These are phyloP conservation scores for Delichon dasypus DNA, from an alignment of 2,797 vertebrate species.

Conservation along the genomic window DNA sequence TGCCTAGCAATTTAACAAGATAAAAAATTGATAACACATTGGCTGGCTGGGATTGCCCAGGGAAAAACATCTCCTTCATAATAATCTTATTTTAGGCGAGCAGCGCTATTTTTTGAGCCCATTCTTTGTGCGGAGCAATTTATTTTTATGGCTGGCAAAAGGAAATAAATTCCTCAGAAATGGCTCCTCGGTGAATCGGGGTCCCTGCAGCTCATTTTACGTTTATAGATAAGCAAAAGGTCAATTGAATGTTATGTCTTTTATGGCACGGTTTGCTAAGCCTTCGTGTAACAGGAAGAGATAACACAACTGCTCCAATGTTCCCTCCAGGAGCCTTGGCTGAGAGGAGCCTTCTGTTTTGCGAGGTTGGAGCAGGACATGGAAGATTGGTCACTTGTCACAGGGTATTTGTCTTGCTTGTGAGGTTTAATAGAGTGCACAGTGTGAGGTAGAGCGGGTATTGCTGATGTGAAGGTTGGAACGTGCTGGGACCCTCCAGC, in stretches of 20 bases:
- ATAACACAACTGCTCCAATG: background rate
- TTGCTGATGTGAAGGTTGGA: background rate
- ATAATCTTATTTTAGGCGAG: slow-evolving; percentile 66
- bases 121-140: slow-evolving; percentile 65
- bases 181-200: slow-evolving; percentile 60
- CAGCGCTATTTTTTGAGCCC: slow-evolving; percentile 41
- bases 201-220: slow-evolving; percentile 69
- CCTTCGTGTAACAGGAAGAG: background rate
- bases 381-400: slow-evolving; percentile 36
- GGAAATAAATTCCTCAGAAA: slow-evolving; percentile 76
- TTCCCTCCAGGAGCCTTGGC: background rate
- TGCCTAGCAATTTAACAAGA: background rate
- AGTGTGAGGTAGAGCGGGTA: background rate
- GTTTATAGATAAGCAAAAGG: slow-evolving; percentile 81
- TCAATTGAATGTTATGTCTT: slow-evolving; percentile 77
- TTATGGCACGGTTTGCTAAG: slow-evolving; percentile 17
- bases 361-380: background rate
- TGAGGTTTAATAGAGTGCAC: slow-evolving; percentile 36
- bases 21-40: slow-evolving; percentile 46
- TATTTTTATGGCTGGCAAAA: slow-evolving; percentile 80
- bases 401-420: slow-evolving; percentile 15
- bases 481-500: rapidly evolving
- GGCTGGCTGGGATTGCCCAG: slow-evolving; percentile 22
- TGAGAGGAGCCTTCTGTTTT: slow-evolving; percentile 19
- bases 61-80: slow-evolving; percentile 67